These are phyloP conservation scores for Dryococelus australis DNA, from an alignment of 2,888 invertebrate species.

Conservation along the genomic window DNA sequence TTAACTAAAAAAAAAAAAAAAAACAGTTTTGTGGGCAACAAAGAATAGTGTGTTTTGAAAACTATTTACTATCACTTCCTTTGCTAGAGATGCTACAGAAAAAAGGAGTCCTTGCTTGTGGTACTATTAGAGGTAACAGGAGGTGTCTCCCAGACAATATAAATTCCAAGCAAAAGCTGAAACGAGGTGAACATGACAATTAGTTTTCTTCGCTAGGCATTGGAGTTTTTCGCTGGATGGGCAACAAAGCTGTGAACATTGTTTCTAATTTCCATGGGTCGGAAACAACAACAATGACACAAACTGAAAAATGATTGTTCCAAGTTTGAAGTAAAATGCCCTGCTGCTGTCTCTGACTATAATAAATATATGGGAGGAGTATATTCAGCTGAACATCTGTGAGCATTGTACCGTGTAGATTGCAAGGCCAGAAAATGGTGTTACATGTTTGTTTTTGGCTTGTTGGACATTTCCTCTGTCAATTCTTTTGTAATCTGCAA, in stretches of 20 bases:
- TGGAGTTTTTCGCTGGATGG: constrained; percentile 44
- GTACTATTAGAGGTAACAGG: background rate
- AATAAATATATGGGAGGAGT: constrained; percentile 34
- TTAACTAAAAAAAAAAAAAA: background rate
- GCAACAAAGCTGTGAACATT: constrained; percentile 43
- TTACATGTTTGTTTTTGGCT: constrained; percentile 27
- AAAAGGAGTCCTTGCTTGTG: background rate
- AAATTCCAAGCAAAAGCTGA: background rate
- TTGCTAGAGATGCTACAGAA: background rate
- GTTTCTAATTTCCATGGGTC: constrained; percentile 47
- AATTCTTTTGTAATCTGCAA: constrained; percentile 29
- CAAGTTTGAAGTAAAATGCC: constrained; percentile 23
- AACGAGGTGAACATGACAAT: constrained; percentile 25
- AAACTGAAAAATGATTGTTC: constrained; percentile 34
- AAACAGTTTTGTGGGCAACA: background rate
- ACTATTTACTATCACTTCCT: background rate
- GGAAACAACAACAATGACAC: constrained; percentile 27
- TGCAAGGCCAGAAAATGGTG: constrained; percentile 32
- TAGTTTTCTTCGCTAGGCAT: constrained; percentile 37
- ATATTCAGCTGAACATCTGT: constrained; percentile 25
- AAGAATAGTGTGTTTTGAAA: constrained; percentile 5
- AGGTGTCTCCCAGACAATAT: background rate
- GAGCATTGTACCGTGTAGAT: constrained; percentile 26
- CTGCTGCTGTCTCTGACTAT: constrained; percentile 17
- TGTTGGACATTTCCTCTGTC: constrained; percentile 34